Evolutionary conservation across 64 coral and sea anemone species (phyloP).

Genomic region (Trachythela sp.): DNA sequence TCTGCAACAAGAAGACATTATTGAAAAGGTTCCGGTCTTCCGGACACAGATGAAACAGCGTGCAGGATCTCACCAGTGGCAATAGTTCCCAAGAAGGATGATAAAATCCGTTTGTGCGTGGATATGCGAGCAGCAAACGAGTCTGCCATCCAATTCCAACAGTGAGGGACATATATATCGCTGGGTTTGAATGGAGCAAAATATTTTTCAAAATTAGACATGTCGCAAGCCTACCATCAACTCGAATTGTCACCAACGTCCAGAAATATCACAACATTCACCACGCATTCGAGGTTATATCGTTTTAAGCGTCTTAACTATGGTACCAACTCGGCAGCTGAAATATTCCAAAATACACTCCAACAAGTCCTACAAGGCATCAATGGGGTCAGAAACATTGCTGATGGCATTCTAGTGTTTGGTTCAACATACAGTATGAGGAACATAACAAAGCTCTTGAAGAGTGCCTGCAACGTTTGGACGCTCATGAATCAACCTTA

Average conservation of each 20-base stretch:
- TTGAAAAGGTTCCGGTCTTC: constrained; percentile 2
- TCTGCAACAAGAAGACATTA: background rate
- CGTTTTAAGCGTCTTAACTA: background rate
- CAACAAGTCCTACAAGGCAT: background rate
- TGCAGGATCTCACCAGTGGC: constrained; percentile 2
- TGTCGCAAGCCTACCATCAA: background rate
- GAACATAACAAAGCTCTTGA: background rate
- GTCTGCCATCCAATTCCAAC: background rate
- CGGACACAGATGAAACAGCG: background rate
- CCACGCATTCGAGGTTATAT: background rate
- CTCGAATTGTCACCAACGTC: no score
- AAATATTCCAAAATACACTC: no score
- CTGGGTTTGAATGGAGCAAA: background rate
- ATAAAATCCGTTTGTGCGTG: background rate
- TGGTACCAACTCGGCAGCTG: no score
- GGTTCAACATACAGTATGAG: background rate
- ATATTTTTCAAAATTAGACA: background rate
- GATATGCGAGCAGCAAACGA: background rate
- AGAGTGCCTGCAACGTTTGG: background rate
- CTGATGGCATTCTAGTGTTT: background rate
- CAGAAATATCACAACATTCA: background rate
- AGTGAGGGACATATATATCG: no score
- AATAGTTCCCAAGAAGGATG: background rate
- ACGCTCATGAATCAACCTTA: no score
- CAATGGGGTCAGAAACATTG: background rate